Percentiles rank a stretch among this genome's conserved stretches.
Evolutionary conservation across 2,113 vertebrate genomes (phyloP).

Genomic region (Paradoxurus hermaphroditus): DNA sequence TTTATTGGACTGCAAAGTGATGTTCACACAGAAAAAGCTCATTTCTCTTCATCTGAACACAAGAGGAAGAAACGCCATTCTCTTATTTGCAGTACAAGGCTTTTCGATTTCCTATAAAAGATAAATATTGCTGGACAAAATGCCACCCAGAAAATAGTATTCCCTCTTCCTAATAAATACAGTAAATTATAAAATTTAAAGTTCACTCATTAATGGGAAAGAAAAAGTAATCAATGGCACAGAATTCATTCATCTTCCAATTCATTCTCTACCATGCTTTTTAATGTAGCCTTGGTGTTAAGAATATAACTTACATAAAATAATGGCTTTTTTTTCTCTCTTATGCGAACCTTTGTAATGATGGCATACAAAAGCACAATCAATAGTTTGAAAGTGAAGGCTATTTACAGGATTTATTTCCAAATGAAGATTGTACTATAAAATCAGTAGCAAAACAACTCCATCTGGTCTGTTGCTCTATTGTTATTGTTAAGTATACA

Average conservation of each 20-base stretch:
- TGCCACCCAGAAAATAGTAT: not conserved
- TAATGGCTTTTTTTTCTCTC: not conserved
- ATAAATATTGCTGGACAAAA: not conserved
- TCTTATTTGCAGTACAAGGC: not conserved
- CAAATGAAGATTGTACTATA: not conserved
- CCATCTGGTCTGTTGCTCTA: not conserved
- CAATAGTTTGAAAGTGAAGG: not conserved
- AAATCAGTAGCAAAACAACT: not conserved
- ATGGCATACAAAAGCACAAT: not conserved
- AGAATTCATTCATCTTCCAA: not conserved
- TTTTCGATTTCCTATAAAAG: not conserved
- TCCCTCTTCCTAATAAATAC: not conserved
- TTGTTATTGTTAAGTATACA: not conserved
- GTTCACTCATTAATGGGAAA: not conserved
- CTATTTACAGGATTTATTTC: not conserved
- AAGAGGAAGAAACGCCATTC: not conserved
- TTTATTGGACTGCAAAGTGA: not conserved
- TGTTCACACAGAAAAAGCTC: not conserved
- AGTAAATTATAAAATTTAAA: not conserved
- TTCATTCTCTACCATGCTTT: not conserved
- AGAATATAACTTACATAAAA: not conserved
- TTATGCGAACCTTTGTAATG: not conserved
- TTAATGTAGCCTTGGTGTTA: not conserved
- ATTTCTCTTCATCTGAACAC: not conserved
- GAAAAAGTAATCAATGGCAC: not conserved